Percentiles rank a stretch among this genome's conserved stretches.
Conservation (phyloP, 2,888 invertebrate genomes). For the Bugula neritina region DNA sequence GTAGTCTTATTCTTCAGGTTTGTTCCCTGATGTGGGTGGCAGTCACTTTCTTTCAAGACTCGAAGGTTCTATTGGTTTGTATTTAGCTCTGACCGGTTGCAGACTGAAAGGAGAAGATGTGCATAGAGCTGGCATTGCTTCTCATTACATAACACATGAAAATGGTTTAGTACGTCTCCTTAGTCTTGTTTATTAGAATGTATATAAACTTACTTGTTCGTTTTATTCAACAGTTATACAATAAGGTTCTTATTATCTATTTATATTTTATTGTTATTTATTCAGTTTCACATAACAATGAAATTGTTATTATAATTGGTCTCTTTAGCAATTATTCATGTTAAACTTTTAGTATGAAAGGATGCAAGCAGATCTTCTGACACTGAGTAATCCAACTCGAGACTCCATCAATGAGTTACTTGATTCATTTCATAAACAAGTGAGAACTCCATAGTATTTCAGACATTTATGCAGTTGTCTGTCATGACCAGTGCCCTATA, state of each 20-base stretch:
- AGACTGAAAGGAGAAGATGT: slow-evolving; percentile 73
- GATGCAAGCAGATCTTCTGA: slow-evolving; percentile 61
- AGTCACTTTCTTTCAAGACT: slow-evolving; percentile 83
- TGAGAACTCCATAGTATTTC: slow-evolving; percentile 28
- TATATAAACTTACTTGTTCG: neutral
- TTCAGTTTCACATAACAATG: too few species aligned
- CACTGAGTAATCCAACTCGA: slow-evolving; percentile 53
- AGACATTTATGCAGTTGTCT: too few species aligned
- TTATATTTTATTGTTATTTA: neutral
- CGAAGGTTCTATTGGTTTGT: slow-evolving; percentile 77
- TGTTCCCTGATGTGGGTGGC: slow-evolving; percentile 95
- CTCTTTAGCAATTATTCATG: too few species aligned
- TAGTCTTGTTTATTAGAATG: too few species aligned
- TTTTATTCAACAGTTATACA: neutral
- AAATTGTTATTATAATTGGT: too few species aligned
- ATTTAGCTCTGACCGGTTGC: slow-evolving; percentile 80
- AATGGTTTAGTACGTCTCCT: slow-evolving; percentile 46
- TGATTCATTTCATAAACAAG: slow-evolving; percentile 58
- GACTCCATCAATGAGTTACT: slow-evolving; percentile 54
- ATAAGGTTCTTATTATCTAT: neutral
- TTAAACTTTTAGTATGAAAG: slow-evolving; percentile 56
- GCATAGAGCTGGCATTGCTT: slow-evolving; percentile 80
- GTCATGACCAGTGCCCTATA: too few species aligned
- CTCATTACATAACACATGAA: slow-evolving; percentile 72
- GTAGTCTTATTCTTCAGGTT: too few species aligned